phyloP scores from a whole-genome alignment of 2,888 invertebrate genomes.

The Aspidiotus destructor region DNA sequence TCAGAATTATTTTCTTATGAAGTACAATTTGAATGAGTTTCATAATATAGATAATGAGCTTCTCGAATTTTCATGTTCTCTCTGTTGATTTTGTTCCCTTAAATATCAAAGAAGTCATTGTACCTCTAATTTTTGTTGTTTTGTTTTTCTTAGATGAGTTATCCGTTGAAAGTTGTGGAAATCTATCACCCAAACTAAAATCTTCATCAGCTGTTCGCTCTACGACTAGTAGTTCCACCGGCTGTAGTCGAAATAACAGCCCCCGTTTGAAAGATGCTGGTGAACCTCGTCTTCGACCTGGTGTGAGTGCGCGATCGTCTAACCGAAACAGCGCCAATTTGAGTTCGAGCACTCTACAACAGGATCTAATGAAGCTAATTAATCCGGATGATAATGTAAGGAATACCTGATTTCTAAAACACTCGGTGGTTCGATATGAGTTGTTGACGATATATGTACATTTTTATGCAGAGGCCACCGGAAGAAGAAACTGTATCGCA shows the following conservation, averaged over 20 bases:
- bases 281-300: conserved; percentile 49
- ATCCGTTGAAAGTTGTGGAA: conserved; percentile 24
- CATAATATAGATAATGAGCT: too few relatives aligned
- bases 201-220: conserved; percentile 9
- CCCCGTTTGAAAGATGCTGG: conserved; percentile 49
- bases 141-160: conserved; percentile 20
- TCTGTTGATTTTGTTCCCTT: too few relatives aligned
- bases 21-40: too few relatives aligned
- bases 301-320: conserved; percentile 40
- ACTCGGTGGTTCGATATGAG: neutral
- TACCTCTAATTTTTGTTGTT: neutral
- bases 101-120: neutral
- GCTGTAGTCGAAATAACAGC: conserved; percentile 44
- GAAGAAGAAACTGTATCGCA: neutral
- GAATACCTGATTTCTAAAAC: neutral
- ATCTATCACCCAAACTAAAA: conserved; percentile 19
- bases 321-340: conserved; percentile 54
- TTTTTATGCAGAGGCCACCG: neutral
- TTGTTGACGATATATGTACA: neutral
- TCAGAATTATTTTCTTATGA: neutral
- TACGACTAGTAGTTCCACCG: conserved; percentile 20
- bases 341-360: conserved; percentile 56
- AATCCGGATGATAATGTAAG: conserved; percentile 56
- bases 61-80: too few relatives aligned
- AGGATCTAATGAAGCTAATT: conserved; percentile 76